Evolutionary conservation across 2,113 vertebrate species (phyloP).

Genomic region (Sphaerodactylus townsendi): DNA sequence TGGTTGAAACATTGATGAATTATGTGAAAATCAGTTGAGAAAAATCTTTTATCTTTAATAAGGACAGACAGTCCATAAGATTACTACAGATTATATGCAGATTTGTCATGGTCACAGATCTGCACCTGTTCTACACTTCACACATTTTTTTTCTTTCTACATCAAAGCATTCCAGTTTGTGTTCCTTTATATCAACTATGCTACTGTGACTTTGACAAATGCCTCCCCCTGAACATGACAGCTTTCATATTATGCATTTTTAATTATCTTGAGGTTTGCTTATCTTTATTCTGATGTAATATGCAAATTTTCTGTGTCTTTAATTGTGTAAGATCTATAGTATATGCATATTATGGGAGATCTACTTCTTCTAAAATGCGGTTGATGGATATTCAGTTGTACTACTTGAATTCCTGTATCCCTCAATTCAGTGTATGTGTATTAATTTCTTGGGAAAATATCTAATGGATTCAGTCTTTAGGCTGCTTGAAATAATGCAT

Average conservation of each 20-base stretch:
- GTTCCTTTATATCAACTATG: constrained; percentile 41
- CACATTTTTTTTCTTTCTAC: constrained; percentile 76
- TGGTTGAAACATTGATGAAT: constrained; percentile 46
- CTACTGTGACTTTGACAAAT: constrained; percentile 25
- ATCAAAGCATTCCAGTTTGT: constrained; percentile 79
- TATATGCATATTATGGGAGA: not conserved
- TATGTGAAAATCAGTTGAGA: constrained; percentile 52
- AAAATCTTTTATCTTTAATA: constrained; percentile 67
- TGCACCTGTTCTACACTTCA: constrained; percentile 75
- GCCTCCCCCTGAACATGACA: not conserved
- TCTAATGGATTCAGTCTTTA: not conserved
- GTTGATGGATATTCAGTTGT: not conserved
- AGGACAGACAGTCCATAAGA: constrained; percentile 62
- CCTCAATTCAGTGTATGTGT: not conserved
- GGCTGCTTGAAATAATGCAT: not conserved
- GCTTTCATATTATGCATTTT: not conserved
- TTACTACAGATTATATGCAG: constrained; percentile 77
- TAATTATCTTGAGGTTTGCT: not conserved
- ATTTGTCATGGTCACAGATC: constrained; percentile 82
- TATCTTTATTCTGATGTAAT: not conserved
- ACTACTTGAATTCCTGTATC: not conserved
- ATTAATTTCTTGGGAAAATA: not conserved
- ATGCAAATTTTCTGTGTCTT: not conserved
- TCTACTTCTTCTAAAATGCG: not conserved
- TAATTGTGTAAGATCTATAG: not conserved